Evolutionary conservation across 2,113 vertebrate species (phyloP).

Genomic region (Colaptes auratus): DNA sequence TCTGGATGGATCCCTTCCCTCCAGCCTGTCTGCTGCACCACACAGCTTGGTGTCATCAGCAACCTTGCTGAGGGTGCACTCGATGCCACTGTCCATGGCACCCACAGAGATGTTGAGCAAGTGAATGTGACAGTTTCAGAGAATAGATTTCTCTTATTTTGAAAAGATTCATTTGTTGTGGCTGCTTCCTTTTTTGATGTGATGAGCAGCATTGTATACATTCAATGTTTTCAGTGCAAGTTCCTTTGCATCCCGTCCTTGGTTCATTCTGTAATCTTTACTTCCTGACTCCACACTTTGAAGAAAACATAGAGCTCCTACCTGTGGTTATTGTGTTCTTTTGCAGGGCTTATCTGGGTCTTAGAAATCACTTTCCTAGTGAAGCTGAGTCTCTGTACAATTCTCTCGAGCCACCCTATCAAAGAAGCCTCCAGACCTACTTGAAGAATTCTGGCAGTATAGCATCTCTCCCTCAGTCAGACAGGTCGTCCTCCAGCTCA

Average conservation of each 20-base stretch:
- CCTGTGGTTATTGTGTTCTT: slow-evolving; percentile 25
- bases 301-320: background rate
- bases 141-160: background rate
- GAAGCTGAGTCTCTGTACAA: slow-evolving; percentile 92
- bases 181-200: background rate
- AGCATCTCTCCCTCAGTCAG: slow-evolving; percentile 94
- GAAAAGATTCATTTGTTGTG: background rate
- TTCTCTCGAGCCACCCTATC: slow-evolving; percentile 92
- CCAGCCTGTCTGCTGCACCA: too few species aligned
- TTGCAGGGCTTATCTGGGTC: slow-evolving; percentile 90
- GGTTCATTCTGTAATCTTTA: background rate
- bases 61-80: too few species aligned
- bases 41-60: too few species aligned
- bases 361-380: slow-evolving; percentile 91
- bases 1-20: too few species aligned
- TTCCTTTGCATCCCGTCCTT: background rate
- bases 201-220: background rate
- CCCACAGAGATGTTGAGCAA: too few species aligned
- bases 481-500: slow-evolving; percentile 97
- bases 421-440: slow-evolving; percentile 91
- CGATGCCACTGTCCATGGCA: too few species aligned
- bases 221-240: background rate
- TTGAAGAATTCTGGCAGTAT: slow-evolving; percentile 92
- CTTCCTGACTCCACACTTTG: background rate
- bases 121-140: background rate